Conservation (phyloP, 2,797 vertebrate genomes). For the Crypturellus tataupa region DNA sequence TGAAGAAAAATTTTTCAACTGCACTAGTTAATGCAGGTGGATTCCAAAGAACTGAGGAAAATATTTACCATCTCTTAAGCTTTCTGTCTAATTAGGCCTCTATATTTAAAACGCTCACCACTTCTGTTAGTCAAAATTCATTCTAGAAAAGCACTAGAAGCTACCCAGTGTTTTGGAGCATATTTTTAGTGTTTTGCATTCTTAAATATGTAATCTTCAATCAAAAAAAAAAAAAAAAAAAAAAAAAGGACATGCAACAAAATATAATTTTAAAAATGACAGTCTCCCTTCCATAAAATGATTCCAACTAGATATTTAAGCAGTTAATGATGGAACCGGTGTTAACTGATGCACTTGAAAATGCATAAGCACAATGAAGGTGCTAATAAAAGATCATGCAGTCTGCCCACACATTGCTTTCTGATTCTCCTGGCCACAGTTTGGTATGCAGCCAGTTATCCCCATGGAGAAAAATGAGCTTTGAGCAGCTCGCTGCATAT, state of each 20-base stretch:
- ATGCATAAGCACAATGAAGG: conserved; percentile 52
- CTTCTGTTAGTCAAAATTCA: not conserved
- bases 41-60: not conserved
- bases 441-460: conserved; percentile 75
- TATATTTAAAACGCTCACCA: not conserved
- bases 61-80: conserved; percentile 17
- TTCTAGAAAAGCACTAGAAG: conserved; percentile 31
- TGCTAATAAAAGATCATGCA: conserved; percentile 80
- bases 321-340: conserved; percentile 44
- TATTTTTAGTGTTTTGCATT: conserved; percentile 33
- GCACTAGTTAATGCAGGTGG: conserved; percentile 1
- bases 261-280: conserved; percentile 36
- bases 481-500: conserved; percentile 76
- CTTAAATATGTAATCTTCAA: conserved; percentile 39
- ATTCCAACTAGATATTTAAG: conserved; percentile 37
- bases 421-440: conserved; percentile 75
- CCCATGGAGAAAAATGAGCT: conserved; percentile 75
- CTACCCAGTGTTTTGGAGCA: not conserved
- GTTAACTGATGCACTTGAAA: conserved; percentile 47
- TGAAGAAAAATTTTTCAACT: not conserved
- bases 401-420: conserved; percentile 78
- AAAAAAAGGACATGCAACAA: conserved; percentile 46
- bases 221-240: not conserved
- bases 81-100: not conserved
- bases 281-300: not conserved